These are phyloP conservation scores for Silurus meridionalis DNA, from an alignment of 2,113 vertebrate genomes.

Conservation along the genomic window DNA sequence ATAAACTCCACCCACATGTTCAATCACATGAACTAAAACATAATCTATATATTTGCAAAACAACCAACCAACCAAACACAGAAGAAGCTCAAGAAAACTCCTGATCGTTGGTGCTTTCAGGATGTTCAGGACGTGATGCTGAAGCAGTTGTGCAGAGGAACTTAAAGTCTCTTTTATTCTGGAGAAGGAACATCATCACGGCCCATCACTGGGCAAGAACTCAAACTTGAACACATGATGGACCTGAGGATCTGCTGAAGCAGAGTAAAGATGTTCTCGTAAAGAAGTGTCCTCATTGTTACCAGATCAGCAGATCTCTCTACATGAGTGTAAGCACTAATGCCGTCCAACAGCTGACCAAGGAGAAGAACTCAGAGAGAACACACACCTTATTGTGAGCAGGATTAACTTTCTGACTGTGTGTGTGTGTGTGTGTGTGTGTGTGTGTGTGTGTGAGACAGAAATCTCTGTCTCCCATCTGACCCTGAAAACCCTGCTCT, in stretches of 20 bases:
- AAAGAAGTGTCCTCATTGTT: too few relatives aligned
- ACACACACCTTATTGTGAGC: not conserved
- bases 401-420: not conserved
- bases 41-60: not conserved
- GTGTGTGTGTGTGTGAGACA: not conserved
- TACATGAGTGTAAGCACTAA: too few relatives aligned
- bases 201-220: too few relatives aligned
- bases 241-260: too few relatives aligned
- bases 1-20: not conserved
- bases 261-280: too few relatives aligned
- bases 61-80: not conserved
- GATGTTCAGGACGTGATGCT: too few relatives aligned
- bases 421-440: not conserved
- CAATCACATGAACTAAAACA: not conserved
- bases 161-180: too few relatives aligned
- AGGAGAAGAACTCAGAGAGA: not conserved
- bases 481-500: too few relatives aligned
- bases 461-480: not conserved
- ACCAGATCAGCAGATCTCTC: too few relatives aligned
- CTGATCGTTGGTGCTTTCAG: not conserved
- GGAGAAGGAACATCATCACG: too few relatives aligned
- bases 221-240: too few relatives aligned
- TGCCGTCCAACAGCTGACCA: not conserved
- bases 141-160: too few relatives aligned
- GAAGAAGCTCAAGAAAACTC: not conserved